These are phyloP conservation scores for Dugesia japonica DNA, from an alignment of 2,888 invertebrate genomes.

Conservation along the genomic window DNA sequence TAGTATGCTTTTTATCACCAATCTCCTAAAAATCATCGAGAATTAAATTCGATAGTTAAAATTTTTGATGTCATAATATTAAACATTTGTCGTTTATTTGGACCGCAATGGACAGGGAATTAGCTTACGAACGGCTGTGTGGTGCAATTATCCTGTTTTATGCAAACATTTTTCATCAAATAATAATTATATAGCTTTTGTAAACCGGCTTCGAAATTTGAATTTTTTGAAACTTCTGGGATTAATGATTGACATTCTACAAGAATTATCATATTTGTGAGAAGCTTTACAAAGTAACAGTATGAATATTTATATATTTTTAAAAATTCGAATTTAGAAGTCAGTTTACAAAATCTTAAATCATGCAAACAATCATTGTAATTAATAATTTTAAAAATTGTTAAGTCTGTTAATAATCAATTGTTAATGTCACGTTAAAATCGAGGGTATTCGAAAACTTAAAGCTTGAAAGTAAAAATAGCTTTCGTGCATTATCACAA, in stretches of 20 bases:
- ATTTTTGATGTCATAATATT: background rate
- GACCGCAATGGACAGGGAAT: background rate
- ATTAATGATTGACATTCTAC: constrained; percentile 9
- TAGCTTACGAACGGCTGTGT: background rate
- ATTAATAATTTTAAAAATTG: too few relatives aligned
- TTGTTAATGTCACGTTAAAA: background rate
- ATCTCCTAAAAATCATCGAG: background rate
- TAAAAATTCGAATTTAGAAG: too few relatives aligned
- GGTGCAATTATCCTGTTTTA: background rate
- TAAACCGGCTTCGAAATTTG: background rate
- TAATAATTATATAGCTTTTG: background rate
- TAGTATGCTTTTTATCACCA: background rate
- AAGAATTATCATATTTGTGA: background rate
- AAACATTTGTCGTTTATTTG: background rate
- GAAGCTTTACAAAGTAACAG: background rate
- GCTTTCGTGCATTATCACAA: background rate
- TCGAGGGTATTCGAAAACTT: background rate
- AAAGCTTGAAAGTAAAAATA: background rate
- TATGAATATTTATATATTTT: background rate
- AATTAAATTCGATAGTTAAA: background rate
- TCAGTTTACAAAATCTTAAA: background rate
- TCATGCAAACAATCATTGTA: background rate
- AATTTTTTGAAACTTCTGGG: background rate
- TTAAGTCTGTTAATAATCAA: background rate
- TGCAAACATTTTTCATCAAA: background rate